Evolutionary conservation across 2,888 invertebrate genomes (phyloP).

Genomic region (Papilio protenor): DNA sequence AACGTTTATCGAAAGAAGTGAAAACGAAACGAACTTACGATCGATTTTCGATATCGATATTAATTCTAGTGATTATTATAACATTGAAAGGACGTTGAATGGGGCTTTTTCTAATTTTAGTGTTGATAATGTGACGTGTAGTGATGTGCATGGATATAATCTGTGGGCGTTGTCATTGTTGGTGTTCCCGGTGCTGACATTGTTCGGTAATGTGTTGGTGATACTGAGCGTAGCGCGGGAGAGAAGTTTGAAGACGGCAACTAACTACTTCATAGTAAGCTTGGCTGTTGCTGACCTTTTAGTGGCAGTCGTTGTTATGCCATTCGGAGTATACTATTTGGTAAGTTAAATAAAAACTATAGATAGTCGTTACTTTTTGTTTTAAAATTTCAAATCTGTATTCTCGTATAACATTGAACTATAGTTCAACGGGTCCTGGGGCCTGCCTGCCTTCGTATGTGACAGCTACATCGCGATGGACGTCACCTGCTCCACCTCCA

Average conservation of each 20-base stretch:
- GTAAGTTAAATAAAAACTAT: constrained; percentile 86
- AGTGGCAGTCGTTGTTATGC: constrained; percentile 99
- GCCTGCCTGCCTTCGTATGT: constrained; percentile 94
- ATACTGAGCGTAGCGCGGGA: constrained; percentile 97
- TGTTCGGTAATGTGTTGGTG: constrained; percentile 98
- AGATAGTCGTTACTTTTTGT: neutral
- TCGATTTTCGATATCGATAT: constrained; percentile 55
- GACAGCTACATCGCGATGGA: constrained; percentile 99
- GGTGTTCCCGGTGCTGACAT: constrained; percentile 95
- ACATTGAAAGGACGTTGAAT: constrained; percentile 54
- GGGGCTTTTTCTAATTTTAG: constrained; percentile 65
- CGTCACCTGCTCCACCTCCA: constrained; percentile 98
- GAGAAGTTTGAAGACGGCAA: constrained; percentile 96
- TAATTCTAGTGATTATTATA: constrained; percentile 60
- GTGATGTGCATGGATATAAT: constrained; percentile 84
- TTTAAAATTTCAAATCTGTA: neutral
- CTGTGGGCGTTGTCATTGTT: constrained; percentile 95
- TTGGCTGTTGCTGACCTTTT: constrained; percentile 97
- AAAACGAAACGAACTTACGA: constrained; percentile 52
- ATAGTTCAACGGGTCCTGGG: constrained; percentile 95
- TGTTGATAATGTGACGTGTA: constrained; percentile 69
- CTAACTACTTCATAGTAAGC: constrained; percentile 99
- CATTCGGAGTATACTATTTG: constrained; percentile 99
- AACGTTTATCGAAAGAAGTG: constrained; percentile 31
- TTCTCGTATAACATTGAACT: too few relatives aligned